Conservation (phyloP, 1,140 invertebrate species). For the Galleria mellonella region DNA sequence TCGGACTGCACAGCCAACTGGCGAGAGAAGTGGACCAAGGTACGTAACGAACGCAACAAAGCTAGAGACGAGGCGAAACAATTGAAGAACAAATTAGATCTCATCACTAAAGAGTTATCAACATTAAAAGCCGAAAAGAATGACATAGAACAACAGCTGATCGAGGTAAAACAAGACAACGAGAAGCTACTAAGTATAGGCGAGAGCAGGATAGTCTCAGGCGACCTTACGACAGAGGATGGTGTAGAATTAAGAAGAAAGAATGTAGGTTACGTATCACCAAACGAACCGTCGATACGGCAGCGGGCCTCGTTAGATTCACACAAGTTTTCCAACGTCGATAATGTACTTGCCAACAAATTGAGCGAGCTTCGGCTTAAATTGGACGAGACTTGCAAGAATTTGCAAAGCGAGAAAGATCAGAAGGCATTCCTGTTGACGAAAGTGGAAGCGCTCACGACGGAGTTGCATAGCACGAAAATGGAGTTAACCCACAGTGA, state of each 20-base stretch:
- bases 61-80: constrained; percentile 90
- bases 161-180: constrained; percentile 53
- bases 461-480: constrained; percentile 52
- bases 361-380: constrained; percentile 51
- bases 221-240: constrained; percentile 50
- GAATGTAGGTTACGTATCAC: constrained; percentile 43
- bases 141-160: constrained; percentile 82
- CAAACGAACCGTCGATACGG: constrained; percentile 39
- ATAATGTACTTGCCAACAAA: constrained; percentile 56
- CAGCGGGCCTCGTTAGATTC: constrained; percentile 61
- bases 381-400: constrained; percentile 55
- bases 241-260: constrained; percentile 58
- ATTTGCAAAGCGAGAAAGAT: constrained; percentile 58
- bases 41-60: constrained; percentile 85
- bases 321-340: constrained; percentile 61
- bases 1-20: constrained; percentile 82
- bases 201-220: constrained; percentile 56
- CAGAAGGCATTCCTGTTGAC: constrained; percentile 52
- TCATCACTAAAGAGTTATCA: constrained; percentile 84
- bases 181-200: constrained; percentile 61
- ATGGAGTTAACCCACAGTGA: constrained; percentile 52
- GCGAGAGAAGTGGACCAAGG: constrained; percentile 97
- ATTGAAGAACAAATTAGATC: constrained; percentile 86
- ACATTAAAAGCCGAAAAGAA: constrained; percentile 86
- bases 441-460: constrained; percentile 55